Evolutionary conservation across 2,888 invertebrate genomes (phyloP).

Genomic region (Lacanobia wlatinum): DNA sequence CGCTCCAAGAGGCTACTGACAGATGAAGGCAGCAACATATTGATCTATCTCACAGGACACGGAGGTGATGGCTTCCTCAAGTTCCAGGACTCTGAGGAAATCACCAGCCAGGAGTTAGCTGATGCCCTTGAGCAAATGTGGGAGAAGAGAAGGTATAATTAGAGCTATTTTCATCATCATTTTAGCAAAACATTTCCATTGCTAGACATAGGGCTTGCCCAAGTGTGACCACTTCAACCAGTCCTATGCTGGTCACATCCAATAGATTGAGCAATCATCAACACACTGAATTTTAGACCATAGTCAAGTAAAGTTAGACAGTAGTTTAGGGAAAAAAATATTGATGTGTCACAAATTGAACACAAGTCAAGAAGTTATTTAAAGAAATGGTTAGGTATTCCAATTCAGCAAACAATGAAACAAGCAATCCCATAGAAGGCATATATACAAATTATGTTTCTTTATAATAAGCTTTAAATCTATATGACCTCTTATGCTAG

Average conservation of each 20-base stretch:
- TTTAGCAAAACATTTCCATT: too few relatives aligned
- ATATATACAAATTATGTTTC: background rate
- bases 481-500: background rate
- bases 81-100: slow-evolving; percentile 99
- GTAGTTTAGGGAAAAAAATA: too few relatives aligned
- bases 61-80: slow-evolving; percentile 99
- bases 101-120: slow-evolving; percentile 99
- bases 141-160: slow-evolving; percentile 95
- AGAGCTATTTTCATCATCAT: background rate
- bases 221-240: too few relatives aligned
- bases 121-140: slow-evolving; percentile 99
- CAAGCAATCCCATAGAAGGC: background rate
- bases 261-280: too few relatives aligned
- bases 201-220: too few relatives aligned
- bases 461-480: background rate
- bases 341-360: too few relatives aligned
- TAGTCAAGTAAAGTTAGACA: too few relatives aligned
- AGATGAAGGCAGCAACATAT: slow-evolving; percentile 98
- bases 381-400: background rate
- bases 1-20: slow-evolving; percentile 98
- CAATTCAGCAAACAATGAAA: background rate
- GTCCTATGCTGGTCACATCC: too few relatives aligned
- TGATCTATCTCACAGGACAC: slow-evolving; percentile 98
- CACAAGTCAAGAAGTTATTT: too few relatives aligned
- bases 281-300: too few relatives aligned